A percentile compares a stretch with the other conserved stretches of the same genome.
These are phyloP conservation scores for Pedetes capensis DNA, from an alignment of 2,113 vertebrate genomes.

Conservation along the genomic window DNA sequence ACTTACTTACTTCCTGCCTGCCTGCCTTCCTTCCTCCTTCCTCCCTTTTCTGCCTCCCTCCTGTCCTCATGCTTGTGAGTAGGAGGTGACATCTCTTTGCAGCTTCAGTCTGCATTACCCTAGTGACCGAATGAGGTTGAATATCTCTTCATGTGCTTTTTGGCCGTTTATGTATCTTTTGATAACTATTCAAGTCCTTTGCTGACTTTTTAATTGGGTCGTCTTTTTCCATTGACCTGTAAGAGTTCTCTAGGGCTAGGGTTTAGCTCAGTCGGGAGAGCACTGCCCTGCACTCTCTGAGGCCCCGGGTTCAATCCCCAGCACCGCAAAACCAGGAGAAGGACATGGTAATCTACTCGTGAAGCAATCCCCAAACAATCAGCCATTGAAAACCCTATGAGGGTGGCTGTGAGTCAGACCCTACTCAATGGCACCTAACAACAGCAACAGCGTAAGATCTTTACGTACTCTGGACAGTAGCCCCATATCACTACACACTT, in stretches of 20 bases:
- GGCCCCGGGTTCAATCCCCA: no score
- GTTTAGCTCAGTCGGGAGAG: no score
- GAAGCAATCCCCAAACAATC: no score
- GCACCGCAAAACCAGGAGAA: no score
- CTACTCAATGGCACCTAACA: no score
- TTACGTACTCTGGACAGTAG: background rate
- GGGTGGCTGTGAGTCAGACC: no score
- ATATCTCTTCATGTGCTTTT: background rate
- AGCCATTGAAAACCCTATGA: no score
- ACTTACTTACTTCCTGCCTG: background rate
- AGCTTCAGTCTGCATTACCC: background rate
- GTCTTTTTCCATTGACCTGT: background rate
- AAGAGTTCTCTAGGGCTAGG: no score
- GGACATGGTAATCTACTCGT: no score
- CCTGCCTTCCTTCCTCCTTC: background rate
- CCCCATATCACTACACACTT: background rate
- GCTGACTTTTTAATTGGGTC: background rate
- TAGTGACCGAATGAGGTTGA: background rate
- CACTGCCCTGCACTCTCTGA: no score
- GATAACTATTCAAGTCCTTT: background rate
- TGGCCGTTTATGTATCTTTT: background rate
- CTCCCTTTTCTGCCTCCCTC: rapidly evolving
- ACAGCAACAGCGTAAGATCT: no score
- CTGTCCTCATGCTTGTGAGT: no score
- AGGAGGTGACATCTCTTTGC: rapidly evolving